Percentiles rank a stretch among this genome's conserved stretches.
phyloP scores from a whole-genome alignment of 2,888 invertebrate species.

The Sphaeridia pumilis region DNA sequence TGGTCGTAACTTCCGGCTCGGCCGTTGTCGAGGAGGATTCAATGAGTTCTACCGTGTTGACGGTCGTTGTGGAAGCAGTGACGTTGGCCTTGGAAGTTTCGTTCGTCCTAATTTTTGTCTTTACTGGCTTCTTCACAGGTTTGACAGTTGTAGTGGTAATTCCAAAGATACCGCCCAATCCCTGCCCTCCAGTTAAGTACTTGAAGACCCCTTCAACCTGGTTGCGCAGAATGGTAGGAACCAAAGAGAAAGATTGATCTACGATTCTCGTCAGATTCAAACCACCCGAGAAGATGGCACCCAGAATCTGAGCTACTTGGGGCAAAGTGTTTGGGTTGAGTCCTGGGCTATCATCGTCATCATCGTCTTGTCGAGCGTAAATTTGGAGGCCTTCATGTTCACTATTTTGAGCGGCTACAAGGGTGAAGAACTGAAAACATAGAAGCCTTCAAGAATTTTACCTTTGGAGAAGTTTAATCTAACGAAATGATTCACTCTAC shows the following conservation, averaged over 20 bases:
- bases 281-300: constrained; percentile 34
- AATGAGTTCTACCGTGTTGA: background rate
- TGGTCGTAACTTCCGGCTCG: background rate
- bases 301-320: constrained; percentile 35
- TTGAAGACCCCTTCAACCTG: constrained; percentile 33
- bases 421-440: constrained; percentile 27
- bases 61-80: constrained; percentile 1
- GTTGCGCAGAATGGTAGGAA: constrained; percentile 27
- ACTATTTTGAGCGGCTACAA: constrained; percentile 19
- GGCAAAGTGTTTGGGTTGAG: constrained; percentile 34
- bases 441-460: background rate
- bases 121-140: constrained; percentile 2
- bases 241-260: constrained; percentile 29
- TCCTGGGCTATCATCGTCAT: constrained; percentile 14
- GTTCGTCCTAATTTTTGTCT: background rate
- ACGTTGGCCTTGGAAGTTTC: background rate
- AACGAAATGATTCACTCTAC: constrained; percentile 15
- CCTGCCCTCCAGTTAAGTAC: constrained; percentile 24
- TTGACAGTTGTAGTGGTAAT: background rate
- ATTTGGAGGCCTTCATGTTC: background rate
- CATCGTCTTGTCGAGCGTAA: constrained; percentile 15
- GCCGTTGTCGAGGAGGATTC: background rate
- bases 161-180: background rate
- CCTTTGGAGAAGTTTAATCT: too few species aligned
- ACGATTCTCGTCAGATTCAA: constrained; percentile 32